Base-by-base conservation (phyloP, 2,113 vertebrate genomes). In the Tichodroma muraria region DNA sequence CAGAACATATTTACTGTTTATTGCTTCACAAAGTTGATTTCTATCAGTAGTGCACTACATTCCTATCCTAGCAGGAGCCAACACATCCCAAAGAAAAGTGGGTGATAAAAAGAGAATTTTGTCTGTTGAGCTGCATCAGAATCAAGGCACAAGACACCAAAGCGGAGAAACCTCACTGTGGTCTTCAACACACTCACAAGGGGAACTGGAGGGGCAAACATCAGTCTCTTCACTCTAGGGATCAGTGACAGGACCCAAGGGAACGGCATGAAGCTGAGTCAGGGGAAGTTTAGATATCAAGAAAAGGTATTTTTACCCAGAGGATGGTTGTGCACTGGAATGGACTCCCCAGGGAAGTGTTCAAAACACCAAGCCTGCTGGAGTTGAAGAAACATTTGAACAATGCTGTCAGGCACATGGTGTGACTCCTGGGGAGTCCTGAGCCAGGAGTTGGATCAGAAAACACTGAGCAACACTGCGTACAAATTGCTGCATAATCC, bases 11-110 rank as follows among this genome's bases (percentile, higher is more conserved):
- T 80, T 89, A 70, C 30, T 85, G 60, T 63, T 91, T 85, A 90
- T 66, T 92, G 57, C 73, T 93, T 76, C 70, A 49, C 72, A 57
- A 56, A 85, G 73, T 40, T 93, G 73, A 81, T 94, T 94, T 82
- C 45, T 82, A 54, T 82, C 75, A 80, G 50, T 59, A 80, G 52
- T 47, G 45, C 38, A 57, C 80, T 85, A 59, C 59, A 85, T 63
- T 85, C 28, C 56, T 84, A 75, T 52, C 22, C 27, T 78, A 78
- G 44, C 44, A 81, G 76, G 16, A 86, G 69, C 28, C 27, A 66
- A 80, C 31, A 35, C 20, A 19, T 68, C 52, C 68, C 64, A 71
- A 71, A 78, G 64, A 80, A 88, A 77, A 89, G 44, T 12, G 13
- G 16, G 28, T 33, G 25, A 77, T 59, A 80, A 70, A 86, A 76